Percentiles rank a stretch among this genome's conserved stretches.
Conservation (phyloP, 2,797 vertebrate species). For the Sebastes oblongus region DNA sequence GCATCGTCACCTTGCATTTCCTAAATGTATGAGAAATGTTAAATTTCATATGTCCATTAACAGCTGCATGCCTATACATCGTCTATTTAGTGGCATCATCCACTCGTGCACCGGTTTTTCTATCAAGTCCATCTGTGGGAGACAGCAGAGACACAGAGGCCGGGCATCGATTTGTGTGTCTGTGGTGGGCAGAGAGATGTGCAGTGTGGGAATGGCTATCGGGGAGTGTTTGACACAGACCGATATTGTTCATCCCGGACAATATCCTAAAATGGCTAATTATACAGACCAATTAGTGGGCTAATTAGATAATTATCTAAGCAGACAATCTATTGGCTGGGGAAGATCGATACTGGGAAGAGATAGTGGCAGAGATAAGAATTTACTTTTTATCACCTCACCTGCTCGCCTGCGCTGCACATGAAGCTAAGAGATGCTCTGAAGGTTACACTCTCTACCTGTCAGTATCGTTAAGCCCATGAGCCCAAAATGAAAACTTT, state of each 20-base stretch:
- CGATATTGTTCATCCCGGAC: slow-evolving; percentile 80
- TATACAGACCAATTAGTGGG: slow-evolving; percentile 81
- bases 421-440: not conserved
- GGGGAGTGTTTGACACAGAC: slow-evolving; percentile 68
- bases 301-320: slow-evolving; percentile 86
- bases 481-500: not conserved
- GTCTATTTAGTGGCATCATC: not conserved
- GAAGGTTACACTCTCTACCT: not conserved
- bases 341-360: slow-evolving; percentile 71
- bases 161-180: slow-evolving; percentile 67
- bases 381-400: slow-evolving; percentile 55
- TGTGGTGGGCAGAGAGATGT: slow-evolving; percentile 57
- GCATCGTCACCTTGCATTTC: not conserved
- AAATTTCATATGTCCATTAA: not conserved
- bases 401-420: slow-evolving; percentile 26
- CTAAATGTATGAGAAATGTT: not conserved
- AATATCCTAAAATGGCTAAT: slow-evolving; percentile 86
- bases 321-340: slow-evolving; percentile 76
- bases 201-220: slow-evolving; percentile 56
- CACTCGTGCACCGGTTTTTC: not conserved
- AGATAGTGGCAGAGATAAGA: slow-evolving; percentile 57
- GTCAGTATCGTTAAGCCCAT: not conserved
- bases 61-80: not conserved
- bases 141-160: slow-evolving; percentile 25
- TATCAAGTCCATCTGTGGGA: slow-evolving; percentile 20